Evolutionary conservation across 1,140 invertebrate species (phyloP).

Genomic region (Trachymyrmex septentrionalis): DNA sequence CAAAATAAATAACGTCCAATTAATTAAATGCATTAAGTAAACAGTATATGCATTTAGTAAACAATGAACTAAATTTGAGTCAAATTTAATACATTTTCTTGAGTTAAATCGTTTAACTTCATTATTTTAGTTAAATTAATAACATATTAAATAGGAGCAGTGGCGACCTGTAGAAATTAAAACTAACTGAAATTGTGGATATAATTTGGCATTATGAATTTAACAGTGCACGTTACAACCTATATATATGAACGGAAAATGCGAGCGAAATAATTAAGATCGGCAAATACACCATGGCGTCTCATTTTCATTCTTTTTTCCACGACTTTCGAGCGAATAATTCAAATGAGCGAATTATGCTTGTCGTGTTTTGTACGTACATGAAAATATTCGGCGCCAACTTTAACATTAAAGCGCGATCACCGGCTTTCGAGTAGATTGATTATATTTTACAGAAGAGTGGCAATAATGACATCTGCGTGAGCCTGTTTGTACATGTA

Average conservation of each 20-base stretch:
- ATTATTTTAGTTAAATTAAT: too few species aligned
- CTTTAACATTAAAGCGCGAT: neutral
- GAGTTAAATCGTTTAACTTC: too few species aligned
- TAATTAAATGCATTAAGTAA: too few species aligned
- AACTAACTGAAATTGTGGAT: too few species aligned
- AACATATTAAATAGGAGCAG: too few species aligned
- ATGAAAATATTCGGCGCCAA: conserved; percentile 8
- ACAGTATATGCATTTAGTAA: too few species aligned
- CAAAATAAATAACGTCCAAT: too few species aligned
- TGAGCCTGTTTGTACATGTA: neutral
- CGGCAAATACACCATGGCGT: neutral
- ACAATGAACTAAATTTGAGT: too few species aligned
- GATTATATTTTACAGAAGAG: neutral
- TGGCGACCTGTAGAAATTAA: too few species aligned
- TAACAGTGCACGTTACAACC: neutral
- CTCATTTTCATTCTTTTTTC: too few species aligned
- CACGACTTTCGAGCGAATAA: conserved; percentile 5
- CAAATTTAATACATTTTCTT: too few species aligned
- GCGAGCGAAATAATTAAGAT: neutral
- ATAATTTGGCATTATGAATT: too few species aligned
- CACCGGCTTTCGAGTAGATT: neutral
- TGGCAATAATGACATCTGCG: neutral
- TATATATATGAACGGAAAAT: neutral
- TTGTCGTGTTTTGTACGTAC: conserved; percentile 27
- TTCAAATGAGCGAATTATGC: neutral